Evolutionary conservation across 2,888 invertebrate genomes (phyloP).

Genomic region (Mycogona germanica): DNA sequence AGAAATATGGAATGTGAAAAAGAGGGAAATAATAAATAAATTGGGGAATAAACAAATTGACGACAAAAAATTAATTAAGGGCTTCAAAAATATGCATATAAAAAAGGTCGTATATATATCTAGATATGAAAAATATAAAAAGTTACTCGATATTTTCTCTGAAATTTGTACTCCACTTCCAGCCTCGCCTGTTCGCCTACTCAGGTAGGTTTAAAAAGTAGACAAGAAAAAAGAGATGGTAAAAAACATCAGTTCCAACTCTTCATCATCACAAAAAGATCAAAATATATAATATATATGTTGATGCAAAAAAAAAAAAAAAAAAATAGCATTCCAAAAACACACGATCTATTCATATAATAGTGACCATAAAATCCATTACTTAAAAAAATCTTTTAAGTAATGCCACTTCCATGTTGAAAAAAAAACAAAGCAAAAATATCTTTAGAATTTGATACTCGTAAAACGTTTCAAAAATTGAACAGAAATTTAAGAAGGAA

Average conservation of each 20-base stretch:
- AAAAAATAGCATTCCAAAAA: conserved; percentile 11
- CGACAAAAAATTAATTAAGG: conserved; percentile 7
- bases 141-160: conserved; percentile 51
- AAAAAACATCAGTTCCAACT: conserved; percentile 4
- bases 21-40: too few relatives aligned
- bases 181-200: conserved; percentile 46
- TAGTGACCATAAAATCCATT: not conserved
- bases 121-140: conserved; percentile 15
- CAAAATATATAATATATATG: conserved; percentile 2
- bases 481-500: too few relatives aligned
- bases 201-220: too few relatives aligned
- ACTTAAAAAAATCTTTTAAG: not conserved
- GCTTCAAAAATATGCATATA: conserved; percentile 3
- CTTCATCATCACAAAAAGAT: not conserved
- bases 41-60: conserved; percentile 4
- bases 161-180: conserved; percentile 96
- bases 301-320: not conserved
- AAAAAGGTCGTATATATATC: conserved; percentile 12
- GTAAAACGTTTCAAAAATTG: too few relatives aligned
- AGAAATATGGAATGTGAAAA: too few relatives aligned
- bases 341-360: not conserved
- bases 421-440: not conserved
- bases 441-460: not conserved
- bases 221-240: conserved; percentile 17
- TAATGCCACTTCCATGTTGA: not conserved